A percentile compares a stretch with the other conserved stretches of the same genome.
These are phyloP conservation scores for Temnothorax unifasciatus DNA, from an alignment of 2,888 invertebrate genomes.

Conservation along the genomic window DNA sequence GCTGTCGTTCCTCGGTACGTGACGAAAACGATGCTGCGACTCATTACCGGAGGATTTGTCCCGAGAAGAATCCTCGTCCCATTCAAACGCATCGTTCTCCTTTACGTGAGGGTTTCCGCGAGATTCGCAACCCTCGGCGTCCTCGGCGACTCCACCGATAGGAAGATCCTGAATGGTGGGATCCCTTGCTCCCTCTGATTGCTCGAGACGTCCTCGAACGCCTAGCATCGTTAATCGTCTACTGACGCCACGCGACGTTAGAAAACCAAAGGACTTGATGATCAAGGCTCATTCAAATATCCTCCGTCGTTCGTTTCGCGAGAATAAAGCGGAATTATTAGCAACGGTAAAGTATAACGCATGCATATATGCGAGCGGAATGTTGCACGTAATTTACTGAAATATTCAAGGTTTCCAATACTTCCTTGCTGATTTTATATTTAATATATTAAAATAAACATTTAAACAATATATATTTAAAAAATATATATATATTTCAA, in stretches of 20 bases:
- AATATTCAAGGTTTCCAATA: not conserved
- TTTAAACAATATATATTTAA: not conserved
- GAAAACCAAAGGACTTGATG: conserved; percentile 44
- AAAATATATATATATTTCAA: not conserved
- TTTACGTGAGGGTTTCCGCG: conserved; percentile 30
- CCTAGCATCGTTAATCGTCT: conserved; percentile 80
- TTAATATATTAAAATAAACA: not conserved
- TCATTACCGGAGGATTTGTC: conserved; percentile 83
- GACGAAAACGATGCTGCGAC: conserved; percentile 81
- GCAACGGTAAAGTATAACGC: not conserved
- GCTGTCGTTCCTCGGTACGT: conserved; percentile 75
- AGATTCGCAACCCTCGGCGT: conserved; percentile 66
- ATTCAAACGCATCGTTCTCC: not conserved
- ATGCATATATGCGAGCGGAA: not conserved
- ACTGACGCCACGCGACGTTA: conserved; percentile 49
- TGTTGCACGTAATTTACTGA: not conserved
- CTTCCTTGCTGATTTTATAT: not conserved
- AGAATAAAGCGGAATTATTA: conserved; percentile 7
- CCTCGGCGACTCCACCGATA: conserved; percentile 67
- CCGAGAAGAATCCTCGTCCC: conserved; percentile 76
- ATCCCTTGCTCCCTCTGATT: conserved; percentile 75
- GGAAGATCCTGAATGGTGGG: conserved; percentile 56
- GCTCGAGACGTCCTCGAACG: conserved; percentile 71
- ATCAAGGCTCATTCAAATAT: conserved; percentile 44
- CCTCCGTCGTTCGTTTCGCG: not conserved